Conservation (phyloP, 2,888 invertebrate genomes). For the Tenthredo notha region DNA sequence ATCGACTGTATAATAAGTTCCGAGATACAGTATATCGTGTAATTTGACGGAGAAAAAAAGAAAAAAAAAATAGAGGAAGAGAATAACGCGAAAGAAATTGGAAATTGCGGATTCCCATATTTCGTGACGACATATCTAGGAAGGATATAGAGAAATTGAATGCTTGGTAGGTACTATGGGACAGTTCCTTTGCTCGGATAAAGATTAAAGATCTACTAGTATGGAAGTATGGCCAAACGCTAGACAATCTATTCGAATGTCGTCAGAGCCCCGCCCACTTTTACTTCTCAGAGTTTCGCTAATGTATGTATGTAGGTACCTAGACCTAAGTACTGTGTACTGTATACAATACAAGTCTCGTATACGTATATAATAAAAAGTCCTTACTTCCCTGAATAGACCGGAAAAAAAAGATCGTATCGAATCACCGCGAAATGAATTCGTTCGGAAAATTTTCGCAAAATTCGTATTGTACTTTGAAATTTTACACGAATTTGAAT, state of each 20-base stretch:
- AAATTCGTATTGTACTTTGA: background rate
- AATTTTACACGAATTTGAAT: background rate
- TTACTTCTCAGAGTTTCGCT: conserved; percentile 38
- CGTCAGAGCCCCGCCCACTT: conserved; percentile 44
- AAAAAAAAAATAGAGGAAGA: too few species aligned
- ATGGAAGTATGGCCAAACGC: conserved; percentile 1
- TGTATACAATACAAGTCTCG: background rate
- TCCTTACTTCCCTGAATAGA: background rate
- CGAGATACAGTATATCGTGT: too few species aligned
- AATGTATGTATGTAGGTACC: conserved; percentile 4
- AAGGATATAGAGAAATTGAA: background rate
- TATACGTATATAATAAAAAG: background rate
- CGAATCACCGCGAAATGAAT: background rate
- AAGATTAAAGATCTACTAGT: background rate
- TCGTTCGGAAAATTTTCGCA: background rate
- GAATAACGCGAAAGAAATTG: too few species aligned
- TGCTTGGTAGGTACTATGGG: background rate
- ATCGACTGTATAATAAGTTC: too few species aligned
- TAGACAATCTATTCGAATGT: conserved; percentile 43
- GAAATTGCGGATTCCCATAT: too few species aligned
- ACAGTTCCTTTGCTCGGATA: background rate
- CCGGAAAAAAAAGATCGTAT: background rate
- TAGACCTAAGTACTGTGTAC: background rate
- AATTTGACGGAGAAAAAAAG: too few species aligned
- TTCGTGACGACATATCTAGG: background rate